Conservation (phyloP, 2,888 invertebrate genomes). For the Harmothoe impar region DNA sequence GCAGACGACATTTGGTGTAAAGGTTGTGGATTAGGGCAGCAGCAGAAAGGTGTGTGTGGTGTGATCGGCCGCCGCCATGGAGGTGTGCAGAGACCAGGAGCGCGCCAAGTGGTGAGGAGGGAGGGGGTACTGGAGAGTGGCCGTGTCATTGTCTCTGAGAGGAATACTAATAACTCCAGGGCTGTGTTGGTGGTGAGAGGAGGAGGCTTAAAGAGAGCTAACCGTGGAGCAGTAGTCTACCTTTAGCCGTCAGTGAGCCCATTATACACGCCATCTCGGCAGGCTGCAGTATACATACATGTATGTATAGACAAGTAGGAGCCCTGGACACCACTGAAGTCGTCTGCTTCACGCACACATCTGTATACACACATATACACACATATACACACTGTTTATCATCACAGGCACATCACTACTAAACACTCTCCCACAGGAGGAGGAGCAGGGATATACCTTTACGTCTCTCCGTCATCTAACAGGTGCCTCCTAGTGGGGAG, state of each 20-base stretch:
- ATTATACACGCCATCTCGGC: neutral
- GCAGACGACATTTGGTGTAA: too few relatives aligned
- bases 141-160: slow-evolving; percentile 27
- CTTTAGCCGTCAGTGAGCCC: neutral
- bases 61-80: neutral
- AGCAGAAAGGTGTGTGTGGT: neutral
- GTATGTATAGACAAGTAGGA: neutral
- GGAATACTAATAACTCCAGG: slow-evolving; percentile 18
- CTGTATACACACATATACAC: slow-evolving; percentile 13
- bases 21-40: too few relatives aligned
- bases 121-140: neutral
- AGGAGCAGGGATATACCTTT: neutral
- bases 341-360: neutral
- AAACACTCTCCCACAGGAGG: neutral
- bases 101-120: neutral
- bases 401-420: neutral
- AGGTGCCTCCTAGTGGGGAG: neutral
- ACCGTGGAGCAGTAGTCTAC: neutral
- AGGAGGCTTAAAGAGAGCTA: neutral
- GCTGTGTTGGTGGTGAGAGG: slow-evolving; percentile 13
- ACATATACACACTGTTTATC: neutral
- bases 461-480: neutral
- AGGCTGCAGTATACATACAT: neutral
- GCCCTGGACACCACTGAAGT: neutral
- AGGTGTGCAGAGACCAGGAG: neutral